Evolutionary conservation across 2,888 invertebrate species (phyloP).

Genomic region (Andrena hattorfiana): DNA sequence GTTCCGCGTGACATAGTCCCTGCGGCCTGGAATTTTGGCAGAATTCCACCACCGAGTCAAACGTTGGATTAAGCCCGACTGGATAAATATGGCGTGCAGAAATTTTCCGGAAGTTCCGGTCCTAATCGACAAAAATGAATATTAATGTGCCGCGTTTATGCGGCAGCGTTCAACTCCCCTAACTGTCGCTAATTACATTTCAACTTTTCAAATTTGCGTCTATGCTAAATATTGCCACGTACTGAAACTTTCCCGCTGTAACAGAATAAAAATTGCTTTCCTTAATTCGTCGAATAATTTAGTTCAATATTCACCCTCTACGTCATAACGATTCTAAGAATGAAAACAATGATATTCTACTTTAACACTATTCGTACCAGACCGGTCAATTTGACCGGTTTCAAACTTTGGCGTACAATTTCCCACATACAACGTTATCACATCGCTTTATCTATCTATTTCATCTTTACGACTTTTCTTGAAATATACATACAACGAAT

Average conservation of each 20-base stretch:
- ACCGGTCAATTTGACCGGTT: no score
- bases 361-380: no score
- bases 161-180: background rate
- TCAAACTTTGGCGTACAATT: no score
- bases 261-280: slow-evolving; percentile 7
- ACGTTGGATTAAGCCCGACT: background rate
- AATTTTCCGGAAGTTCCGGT: background rate
- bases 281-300: background rate
- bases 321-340: background rate
- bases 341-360: background rate
- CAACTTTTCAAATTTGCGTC: slow-evolving; percentile 32
- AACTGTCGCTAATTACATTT: slow-evolving; percentile 25
- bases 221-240: slow-evolving; percentile 19
- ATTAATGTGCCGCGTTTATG: slow-evolving; percentile 36
- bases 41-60: slow-evolving; percentile 5
- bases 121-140: background rate
- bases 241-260: background rate
- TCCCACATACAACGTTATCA: no score
- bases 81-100: slow-evolving; percentile 4
- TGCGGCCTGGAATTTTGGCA: slow-evolving; percentile 1
- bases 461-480: no score
- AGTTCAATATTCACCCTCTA: slow-evolving; percentile 12
- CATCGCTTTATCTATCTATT: no score
- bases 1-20: background rate
- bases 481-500: no score